phyloP scores from a whole-genome alignment of 2,888 invertebrate genomes.

The Chalcis sispes region DNA sequence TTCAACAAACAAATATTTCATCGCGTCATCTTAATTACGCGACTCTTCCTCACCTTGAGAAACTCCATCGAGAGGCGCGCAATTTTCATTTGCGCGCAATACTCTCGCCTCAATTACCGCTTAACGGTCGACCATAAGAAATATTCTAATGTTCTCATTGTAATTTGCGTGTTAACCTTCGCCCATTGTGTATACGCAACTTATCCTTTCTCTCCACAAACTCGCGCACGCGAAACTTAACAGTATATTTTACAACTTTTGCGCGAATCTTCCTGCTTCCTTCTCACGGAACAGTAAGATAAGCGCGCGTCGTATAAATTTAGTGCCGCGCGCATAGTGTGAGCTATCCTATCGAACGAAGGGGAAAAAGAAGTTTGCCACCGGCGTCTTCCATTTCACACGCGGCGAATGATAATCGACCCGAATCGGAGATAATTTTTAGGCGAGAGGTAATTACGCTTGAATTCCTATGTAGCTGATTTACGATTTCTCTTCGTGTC shows the following conservation, averaged over 20 bases:
- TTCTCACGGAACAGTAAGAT: conserved; percentile 30
- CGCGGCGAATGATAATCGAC: conserved; percentile 37
- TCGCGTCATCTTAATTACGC: conserved; percentile 9
- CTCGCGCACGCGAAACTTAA: conserved; percentile 20
- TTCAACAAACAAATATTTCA: background rate
- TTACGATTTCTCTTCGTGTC: background rate
- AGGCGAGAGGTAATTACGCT: conserved; percentile 20
- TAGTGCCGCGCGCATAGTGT: conserved; percentile 28
- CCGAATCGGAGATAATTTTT: conserved; percentile 20
- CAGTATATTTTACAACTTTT: conserved; percentile 37
- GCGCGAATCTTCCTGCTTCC: conserved; percentile 33
- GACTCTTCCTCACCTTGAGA: background rate
- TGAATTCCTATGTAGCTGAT: background rate
- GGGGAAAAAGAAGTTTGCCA: conserved; percentile 29
- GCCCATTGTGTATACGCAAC: conserved; percentile 18
- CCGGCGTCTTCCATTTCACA: conserved; percentile 28
- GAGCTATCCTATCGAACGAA: conserved; percentile 29
- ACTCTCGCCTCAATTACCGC: conserved; percentile 36
- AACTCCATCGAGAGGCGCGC: no score
- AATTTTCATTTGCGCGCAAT: conserved; percentile 1
- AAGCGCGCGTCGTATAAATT: conserved; percentile 19
- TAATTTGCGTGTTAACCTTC: conserved; percentile 22
- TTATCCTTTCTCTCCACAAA: background rate
- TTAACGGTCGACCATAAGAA: conserved; percentile 48
- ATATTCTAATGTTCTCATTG: conserved; percentile 52